These are phyloP conservation scores for Uria lomvia DNA, from an alignment of 2,113 vertebrate genomes.

Conservation along the genomic window DNA sequence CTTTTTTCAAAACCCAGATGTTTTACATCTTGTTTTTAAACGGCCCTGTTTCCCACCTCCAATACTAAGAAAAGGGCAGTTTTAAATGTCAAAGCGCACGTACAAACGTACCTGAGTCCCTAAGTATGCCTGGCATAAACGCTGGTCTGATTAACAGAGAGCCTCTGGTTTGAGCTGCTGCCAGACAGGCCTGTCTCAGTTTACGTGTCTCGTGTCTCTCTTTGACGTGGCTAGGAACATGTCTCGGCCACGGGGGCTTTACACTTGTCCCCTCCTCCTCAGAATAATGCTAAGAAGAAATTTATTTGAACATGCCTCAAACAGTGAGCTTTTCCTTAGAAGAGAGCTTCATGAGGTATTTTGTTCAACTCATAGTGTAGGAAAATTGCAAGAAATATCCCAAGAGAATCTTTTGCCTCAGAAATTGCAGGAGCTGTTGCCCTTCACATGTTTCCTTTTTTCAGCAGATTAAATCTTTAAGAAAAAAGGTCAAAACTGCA, in stretches of 20 bases:
- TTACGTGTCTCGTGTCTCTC: rapidly evolving
- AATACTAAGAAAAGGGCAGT: not conserved
- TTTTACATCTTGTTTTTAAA: not conserved
- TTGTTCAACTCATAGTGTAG: not conserved
- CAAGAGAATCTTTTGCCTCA: not conserved
- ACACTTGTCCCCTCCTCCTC: not conserved
- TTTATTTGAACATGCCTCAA: not conserved
- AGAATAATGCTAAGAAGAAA: not conserved
- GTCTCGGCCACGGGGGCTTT: not conserved
- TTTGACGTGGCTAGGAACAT: not conserved
- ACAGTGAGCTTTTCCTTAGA: not conserved
- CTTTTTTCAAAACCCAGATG: not conserved
- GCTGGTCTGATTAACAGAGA: not conserved
- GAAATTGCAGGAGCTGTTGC: not conserved
- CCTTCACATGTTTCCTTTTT: not conserved
- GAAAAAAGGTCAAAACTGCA: not conserved
- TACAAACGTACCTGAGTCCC: not conserved
- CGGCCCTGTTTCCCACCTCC: not conserved
- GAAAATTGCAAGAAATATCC: not conserved
- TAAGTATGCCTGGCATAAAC: not conserved
- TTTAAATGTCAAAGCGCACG: not conserved
- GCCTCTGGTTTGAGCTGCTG: not conserved
- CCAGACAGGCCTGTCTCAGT: too few relatives aligned
- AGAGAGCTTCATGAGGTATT: not conserved
- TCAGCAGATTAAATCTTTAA: not conserved